Evolutionary conservation across 2,797 vertebrate species (phyloP).

Genomic region (Mus spretus): DNA sequence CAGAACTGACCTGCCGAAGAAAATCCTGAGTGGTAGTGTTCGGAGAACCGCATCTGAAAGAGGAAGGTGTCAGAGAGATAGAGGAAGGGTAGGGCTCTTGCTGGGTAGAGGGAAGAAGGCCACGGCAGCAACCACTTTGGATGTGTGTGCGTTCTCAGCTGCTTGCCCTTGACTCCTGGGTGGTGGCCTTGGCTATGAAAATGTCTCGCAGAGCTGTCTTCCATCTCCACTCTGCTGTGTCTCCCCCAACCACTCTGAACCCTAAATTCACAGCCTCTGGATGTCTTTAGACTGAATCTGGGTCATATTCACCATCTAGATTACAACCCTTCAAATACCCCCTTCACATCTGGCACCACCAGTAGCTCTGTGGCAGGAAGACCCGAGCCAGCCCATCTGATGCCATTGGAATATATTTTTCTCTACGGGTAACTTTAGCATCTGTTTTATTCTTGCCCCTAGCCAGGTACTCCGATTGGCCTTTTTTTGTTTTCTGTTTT

Average conservation of each 20-base stretch:
- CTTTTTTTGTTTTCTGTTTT: not conserved
- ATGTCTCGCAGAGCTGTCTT: not conserved
- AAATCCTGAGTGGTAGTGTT: not conserved
- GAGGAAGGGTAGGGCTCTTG: not conserved
- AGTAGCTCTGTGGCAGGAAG: accelerated
- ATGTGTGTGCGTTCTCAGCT: too few species aligned
- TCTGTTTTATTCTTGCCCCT: too few species aligned
- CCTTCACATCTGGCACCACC: not conserved
- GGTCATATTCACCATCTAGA: not conserved
- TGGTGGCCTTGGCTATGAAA: not conserved
- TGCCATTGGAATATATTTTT: not conserved
- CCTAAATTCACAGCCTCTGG: not conserved
- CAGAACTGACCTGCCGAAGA: not conserved
- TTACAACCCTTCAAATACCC: not conserved
- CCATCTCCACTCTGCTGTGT: too few species aligned
- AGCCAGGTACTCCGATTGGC: too few species aligned
- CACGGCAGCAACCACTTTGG: not conserved
- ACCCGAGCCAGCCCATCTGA: not conserved
- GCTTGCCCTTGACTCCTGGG: not conserved
- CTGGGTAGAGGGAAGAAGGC: not conserved
- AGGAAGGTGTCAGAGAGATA: not conserved
- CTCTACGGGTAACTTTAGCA: not conserved
- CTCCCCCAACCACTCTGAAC: not conserved
- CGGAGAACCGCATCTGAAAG: not conserved
- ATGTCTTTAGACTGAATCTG: not conserved